Base-by-base conservation (phyloP, 2,113 vertebrate genomes). In the Serinus canaria region DNA sequence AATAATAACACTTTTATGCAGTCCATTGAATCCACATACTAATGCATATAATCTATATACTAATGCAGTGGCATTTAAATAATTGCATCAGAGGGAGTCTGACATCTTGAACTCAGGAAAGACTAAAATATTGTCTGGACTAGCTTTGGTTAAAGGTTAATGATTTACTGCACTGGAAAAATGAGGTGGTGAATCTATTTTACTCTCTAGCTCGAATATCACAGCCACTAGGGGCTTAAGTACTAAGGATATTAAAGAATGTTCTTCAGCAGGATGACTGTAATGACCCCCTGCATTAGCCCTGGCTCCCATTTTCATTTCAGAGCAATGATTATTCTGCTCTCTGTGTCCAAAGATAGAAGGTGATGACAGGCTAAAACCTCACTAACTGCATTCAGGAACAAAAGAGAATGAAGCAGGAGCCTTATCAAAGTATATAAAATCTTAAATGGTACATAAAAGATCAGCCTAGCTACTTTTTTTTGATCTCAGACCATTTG, bases 231-330 rank as follows among this genome's bases (percentile, higher is more conserved):
- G 66, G 89, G 47, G 49, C 69, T 37, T 94, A 84, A 95, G n/a
- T 95, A 67, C 82, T 83, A 39, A 70, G 70, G 55, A 80, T 94
- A 96, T 90, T 95, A 75, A 87, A 76, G 89, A 96, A 78, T 67
- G 64, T 92, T 95, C 91, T 93, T 92, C 67, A 85, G 69, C 46
- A 50, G 52, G 62, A 83, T 80, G 94, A 68, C 77, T 85, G 15
- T 79, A 90, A 79, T 97, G 91, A 94, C 92, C 92, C 70, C 43
- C 37, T 94, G 62, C 95, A 92, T 95, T 97, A 96, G 87, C 92
- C 60, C 30, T 28, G 37, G 44, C 85, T 95, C 76, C 86, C 95
- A 91, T 90, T 96, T 94, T 94, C 92, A 83, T 91, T 96, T 94
- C 76, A 92, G 55, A 95, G 73, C 83, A 60, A 49, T 70, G 53